These are phyloP conservation scores for Thelaira solivaga DNA, from an alignment of 2,888 invertebrate genomes.

Conservation along the genomic window DNA sequence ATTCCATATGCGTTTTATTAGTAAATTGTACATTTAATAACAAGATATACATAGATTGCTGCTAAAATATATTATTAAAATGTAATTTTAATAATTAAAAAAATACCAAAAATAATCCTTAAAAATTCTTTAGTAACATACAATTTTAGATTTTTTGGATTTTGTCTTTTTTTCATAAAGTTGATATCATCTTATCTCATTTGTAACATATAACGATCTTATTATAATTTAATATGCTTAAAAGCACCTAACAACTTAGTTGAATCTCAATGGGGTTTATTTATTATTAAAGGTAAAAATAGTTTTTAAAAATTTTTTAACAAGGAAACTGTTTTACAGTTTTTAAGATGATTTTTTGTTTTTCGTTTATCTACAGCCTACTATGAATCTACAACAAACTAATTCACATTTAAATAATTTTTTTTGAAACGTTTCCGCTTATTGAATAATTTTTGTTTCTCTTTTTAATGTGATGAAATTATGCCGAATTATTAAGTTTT, in stretches of 20 bases:
- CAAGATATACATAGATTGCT: conserved; percentile 22
- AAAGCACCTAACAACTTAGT: conserved; percentile 7
- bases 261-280: conserved; percentile 15
- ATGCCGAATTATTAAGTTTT: conserved; percentile 56
- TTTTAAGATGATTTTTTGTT: background rate
- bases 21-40: conserved; percentile 45
- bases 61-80: conserved; percentile 25
- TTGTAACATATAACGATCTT: too few relatives aligned
- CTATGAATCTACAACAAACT: conserved; percentile 3
- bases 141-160: background rate
- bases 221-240: too few relatives aligned
- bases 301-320: conserved; percentile 31
- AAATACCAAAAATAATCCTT: background rate
- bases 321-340: conserved; percentile 43
- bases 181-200: too few relatives aligned
- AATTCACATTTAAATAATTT: conserved; percentile 31
- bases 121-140: background rate
- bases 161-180: too few relatives aligned
- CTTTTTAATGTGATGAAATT: conserved; percentile 50
- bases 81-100: background rate
- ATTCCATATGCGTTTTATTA: conserved; percentile 28
- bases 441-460: background rate
- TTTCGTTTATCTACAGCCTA: conserved; percentile 32
- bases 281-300: background rate
- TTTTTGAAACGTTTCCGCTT: conserved; percentile 22